Percentiles rank a stretch among this genome's conserved stretches.
Evolutionary conservation across 92 coral and sea anemone genomes (phyloP).

Genomic region (Porites cylindrica): DNA sequence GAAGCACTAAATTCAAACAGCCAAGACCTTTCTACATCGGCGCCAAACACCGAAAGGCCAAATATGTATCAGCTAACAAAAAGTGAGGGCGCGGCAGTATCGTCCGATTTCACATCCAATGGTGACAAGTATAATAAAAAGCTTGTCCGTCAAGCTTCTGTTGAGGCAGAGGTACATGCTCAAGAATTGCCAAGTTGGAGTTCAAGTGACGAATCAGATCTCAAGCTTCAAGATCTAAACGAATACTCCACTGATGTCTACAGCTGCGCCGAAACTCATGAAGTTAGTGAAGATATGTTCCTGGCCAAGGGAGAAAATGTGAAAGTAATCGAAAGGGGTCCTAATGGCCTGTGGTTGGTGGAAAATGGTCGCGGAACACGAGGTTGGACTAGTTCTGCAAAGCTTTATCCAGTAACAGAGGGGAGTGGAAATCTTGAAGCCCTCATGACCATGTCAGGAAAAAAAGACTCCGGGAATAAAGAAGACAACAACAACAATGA

Average conservation of each 20-base stretch:
- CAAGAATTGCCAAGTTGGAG: conserved; percentile 16
- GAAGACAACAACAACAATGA: neutral
- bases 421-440: neutral
- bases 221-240: neutral
- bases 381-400: conserved; percentile 81
- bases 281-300: conserved; percentile 36
- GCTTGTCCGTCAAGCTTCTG: conserved; percentile 16
- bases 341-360: conserved; percentile 55
- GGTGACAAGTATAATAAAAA: neutral
- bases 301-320: conserved; percentile 45
- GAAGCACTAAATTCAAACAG: neutral
- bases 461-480: neutral
- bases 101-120: neutral
- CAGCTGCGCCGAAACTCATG: conserved; percentile 7
- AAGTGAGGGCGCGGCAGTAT: neutral
- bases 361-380: conserved; percentile 11
- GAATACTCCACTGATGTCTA: neutral
- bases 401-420: conserved; percentile 26
- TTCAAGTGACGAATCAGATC: conserved; percentile 49
- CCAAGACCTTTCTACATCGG: too few species aligned
- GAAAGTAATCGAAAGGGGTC: conserved; percentile 38
- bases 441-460: neutral
- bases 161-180: conserved; percentile 29
- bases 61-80: neutral
- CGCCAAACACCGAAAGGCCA: too few species aligned